Conservation (phyloP, 2,888 invertebrate genomes). For the Melikaiella ostensackeni region DNA sequence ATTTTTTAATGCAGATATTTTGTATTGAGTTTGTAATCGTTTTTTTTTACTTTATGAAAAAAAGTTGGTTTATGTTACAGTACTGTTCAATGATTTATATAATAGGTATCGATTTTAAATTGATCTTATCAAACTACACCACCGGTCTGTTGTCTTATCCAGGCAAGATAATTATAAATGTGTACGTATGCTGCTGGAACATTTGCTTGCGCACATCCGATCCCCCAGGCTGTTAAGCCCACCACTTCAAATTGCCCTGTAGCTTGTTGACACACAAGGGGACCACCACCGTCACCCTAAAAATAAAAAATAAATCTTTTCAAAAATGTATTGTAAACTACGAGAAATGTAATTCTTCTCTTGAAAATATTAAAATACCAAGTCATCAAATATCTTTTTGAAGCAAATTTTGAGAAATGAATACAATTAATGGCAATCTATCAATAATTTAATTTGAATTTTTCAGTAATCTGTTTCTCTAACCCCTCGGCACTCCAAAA, state of each 20-base stretch:
- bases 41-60: neutral
- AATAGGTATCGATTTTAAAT: neutral
- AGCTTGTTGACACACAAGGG: conserved; percentile 81
- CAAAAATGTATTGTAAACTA: neutral
- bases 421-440: neutral
- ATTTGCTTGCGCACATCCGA: conserved; percentile 84
- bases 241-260: conserved; percentile 81
- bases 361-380: neutral
- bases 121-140: neutral
- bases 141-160: conserved; percentile 57
- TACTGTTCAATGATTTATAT: neutral
- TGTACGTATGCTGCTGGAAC: conserved; percentile 90
- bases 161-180: conserved; percentile 82
- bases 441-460: too few species aligned
- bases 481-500: too few species aligned
- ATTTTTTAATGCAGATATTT: neutral
- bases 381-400: neutral
- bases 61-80: neutral
- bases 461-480: too few species aligned
- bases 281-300: conserved; percentile 87
- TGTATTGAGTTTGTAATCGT: neutral
- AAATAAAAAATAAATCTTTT: conserved; percentile 48
- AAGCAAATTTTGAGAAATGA: neutral
- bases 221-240: conserved; percentile 87
- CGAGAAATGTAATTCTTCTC: neutral